Conservation (phyloP, 2,888 invertebrate genomes). For the Ectemnius cavifrons region DNA sequence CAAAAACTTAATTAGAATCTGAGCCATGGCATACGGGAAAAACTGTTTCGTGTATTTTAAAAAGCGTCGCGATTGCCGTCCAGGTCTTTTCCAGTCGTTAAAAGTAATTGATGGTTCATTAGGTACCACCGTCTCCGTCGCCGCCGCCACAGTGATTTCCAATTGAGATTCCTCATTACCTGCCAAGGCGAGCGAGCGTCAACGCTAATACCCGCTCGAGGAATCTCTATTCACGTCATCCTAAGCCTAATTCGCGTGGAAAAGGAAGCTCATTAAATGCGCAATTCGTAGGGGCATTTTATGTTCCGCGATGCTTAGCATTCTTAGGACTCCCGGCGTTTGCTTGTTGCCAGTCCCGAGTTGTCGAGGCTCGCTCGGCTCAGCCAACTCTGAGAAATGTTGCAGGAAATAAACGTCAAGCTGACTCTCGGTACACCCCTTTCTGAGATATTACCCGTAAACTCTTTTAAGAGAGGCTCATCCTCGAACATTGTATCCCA, state of each 20-base stretch:
- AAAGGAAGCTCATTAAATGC: slow-evolving; percentile 2
- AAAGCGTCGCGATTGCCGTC: slow-evolving; percentile 14
- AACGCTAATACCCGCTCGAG: neutral
- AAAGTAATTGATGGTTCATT: slow-evolving; percentile 45
- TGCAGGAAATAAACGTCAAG: slow-evolving; percentile 44
- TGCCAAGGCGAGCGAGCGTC: neutral
- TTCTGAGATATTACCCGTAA: slow-evolving; percentile 50
- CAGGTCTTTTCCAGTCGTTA: slow-evolving; percentile 27
- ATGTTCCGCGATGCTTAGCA: slow-evolving; percentile 6
- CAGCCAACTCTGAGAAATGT: slow-evolving; percentile 13
- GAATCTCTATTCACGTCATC: neutral
- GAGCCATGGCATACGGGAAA: too few species aligned
- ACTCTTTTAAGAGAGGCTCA: slow-evolving; percentile 1
- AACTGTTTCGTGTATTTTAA: too few species aligned
- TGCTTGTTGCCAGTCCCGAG: slow-evolving; percentile 1
- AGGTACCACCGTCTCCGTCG: slow-evolving; percentile 27
- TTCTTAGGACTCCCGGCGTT: slow-evolving; percentile 1
- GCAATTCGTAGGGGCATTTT: neutral
- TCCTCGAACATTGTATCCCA: too few species aligned
- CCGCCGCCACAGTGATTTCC: slow-evolving; percentile 29
- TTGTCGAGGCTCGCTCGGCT: slow-evolving; percentile 24
- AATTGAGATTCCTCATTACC: slow-evolving; percentile 43
- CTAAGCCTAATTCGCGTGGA: neutral
- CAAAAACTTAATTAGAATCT: too few species aligned
- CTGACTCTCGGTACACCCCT: slow-evolving; percentile 6